These are phyloP conservation scores for Chionomys nivalis DNA, from an alignment of 2,113 vertebrate genomes.

Conservation along the genomic window DNA sequence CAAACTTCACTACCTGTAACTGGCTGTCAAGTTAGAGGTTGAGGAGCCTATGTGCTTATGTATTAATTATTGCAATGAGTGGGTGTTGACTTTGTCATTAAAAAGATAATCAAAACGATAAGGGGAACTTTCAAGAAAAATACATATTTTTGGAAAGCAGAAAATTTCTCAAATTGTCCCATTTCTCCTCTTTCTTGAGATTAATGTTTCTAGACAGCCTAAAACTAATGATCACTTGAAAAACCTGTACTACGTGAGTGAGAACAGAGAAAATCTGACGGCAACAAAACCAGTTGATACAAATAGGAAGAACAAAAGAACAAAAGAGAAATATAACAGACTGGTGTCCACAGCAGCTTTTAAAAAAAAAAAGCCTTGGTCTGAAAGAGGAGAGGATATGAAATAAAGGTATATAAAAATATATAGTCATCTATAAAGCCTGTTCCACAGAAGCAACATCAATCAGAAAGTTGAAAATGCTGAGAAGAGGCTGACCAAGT, in stretches of 20 bases:
- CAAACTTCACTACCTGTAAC: slow-evolving; percentile 13
- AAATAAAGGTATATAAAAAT: not conserved
- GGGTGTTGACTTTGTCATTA: slow-evolving; percentile 15
- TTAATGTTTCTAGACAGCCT: not conserved
- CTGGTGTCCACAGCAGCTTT: not conserved
- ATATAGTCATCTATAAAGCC: not conserved
- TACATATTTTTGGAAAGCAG: not conserved
- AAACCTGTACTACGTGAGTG: not conserved
- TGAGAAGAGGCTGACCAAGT: not conserved
- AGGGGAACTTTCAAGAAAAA: slow-evolving; percentile 39
- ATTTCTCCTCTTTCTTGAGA: slow-evolving; percentile 32
- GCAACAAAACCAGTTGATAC: not conserved
- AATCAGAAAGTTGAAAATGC: not conserved
- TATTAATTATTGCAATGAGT: slow-evolving; percentile 14
- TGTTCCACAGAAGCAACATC: slow-evolving; percentile 9
- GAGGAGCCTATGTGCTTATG: not conserved
- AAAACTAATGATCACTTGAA: slow-evolving; percentile 16
- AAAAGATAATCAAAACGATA: slow-evolving; percentile 41
- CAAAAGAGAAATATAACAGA: not conserved
- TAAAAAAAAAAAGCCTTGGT: not conserved
- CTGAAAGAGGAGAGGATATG: not conserved
- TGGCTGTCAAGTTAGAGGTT: not conserved
- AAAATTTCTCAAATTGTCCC: slow-evolving; percentile 21
- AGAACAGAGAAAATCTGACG: not conserved
- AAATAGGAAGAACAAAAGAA: not conserved